These are phyloP conservation scores for Falco punctatus DNA, from an alignment of 2,113 vertebrate species.

Conservation along the genomic window DNA sequence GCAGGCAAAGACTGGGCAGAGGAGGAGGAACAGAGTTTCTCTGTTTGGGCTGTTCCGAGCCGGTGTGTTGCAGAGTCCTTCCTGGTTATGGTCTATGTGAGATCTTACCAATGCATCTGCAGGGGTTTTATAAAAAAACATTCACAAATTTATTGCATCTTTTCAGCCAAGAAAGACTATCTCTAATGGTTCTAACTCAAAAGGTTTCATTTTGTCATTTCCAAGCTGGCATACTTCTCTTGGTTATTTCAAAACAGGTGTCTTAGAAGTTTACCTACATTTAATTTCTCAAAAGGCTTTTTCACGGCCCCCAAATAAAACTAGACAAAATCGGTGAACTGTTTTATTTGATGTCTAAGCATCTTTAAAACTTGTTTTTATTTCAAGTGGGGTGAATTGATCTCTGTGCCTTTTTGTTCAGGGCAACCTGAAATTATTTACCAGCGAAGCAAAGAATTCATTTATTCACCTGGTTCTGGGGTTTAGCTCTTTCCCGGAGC, in stretches of 20 bases:
- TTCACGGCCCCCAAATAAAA: neutral
- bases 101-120: neutral
- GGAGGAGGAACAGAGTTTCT: slow-evolving; percentile 21
- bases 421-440: neutral
- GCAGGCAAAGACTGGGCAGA: neutral
- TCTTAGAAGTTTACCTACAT: neutral
- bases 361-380: neutral
- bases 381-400: neutral
- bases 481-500: neutral
- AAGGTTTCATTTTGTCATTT: neutral
- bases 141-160: neutral
- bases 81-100: neutral
- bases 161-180: neutral
- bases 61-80: neutral
- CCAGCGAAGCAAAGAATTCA: neutral
- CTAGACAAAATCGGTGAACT: neutral
- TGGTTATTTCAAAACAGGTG: slow-evolving; percentile 6
- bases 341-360: neutral
- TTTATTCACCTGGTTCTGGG: neutral
- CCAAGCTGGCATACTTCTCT: neutral
- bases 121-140: neutral
- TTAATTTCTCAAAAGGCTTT: neutral
- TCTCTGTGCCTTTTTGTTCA: neutral
- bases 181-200: neutral
- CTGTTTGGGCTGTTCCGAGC: neutral